Conservation (phyloP, 2,113 vertebrate species). For the Zapornia atra region DNA sequence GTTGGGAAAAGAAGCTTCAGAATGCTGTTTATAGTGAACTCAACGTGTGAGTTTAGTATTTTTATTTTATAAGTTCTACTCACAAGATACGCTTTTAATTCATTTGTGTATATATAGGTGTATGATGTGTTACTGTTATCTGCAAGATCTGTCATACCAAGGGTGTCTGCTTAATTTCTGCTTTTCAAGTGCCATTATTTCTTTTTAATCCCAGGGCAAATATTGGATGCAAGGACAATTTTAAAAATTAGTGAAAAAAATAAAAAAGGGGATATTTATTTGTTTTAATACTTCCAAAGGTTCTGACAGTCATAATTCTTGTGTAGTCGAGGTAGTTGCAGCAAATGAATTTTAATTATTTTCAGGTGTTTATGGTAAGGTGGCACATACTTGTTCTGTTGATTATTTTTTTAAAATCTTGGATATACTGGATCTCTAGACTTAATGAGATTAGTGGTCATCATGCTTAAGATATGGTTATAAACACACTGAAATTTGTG, state of each 20-base stretch:
- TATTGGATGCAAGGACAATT: background rate
- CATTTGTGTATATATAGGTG: background rate
- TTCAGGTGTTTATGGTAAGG: background rate
- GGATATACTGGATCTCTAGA: background rate
- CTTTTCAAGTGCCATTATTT: background rate
- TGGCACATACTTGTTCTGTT: background rate
- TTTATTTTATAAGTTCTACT: background rate
- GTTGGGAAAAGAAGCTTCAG: constrained; percentile 96
- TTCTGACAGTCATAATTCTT: background rate
- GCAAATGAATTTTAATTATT: background rate
- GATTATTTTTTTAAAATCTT: background rate
- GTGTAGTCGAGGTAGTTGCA: background rate
- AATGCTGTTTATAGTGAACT: constrained; percentile 97
- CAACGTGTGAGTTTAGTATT: constrained; percentile 83
- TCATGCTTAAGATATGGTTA: background rate
- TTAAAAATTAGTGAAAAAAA: background rate
- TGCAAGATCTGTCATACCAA: background rate
- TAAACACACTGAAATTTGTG: background rate
- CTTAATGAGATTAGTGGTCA: background rate
- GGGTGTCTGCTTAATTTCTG: background rate
- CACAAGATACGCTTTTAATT: background rate
- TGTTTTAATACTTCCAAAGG: background rate
- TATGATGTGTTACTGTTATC: background rate
- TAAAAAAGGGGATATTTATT: background rate
- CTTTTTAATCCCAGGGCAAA: background rate